Percentiles rank a stretch among this genome's conserved stretches.
phyloP scores from a whole-genome alignment of 2,888 invertebrate species.

The Frankliniella fusca region DNA sequence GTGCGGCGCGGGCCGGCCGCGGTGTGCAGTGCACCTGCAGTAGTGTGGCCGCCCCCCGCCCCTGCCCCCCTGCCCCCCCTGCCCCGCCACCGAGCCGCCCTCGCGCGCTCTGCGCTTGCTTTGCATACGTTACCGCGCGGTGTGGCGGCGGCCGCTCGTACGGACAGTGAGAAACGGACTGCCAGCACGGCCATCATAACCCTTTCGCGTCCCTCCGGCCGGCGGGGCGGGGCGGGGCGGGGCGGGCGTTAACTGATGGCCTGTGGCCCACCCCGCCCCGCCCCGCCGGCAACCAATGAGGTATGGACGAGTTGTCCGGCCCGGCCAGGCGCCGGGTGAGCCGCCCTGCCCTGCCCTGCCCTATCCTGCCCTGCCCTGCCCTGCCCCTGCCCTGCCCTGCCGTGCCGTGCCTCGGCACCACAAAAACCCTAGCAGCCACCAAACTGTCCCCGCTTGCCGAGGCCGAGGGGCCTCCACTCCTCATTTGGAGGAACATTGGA shows the following conservation, averaged over 20 bases:
- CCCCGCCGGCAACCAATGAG: too few relatives aligned
- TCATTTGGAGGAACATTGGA: too few relatives aligned
- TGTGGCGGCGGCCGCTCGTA: not conserved
- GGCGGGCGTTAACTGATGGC: too few relatives aligned
- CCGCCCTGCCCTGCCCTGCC: not conserved
- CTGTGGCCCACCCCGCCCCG: too few relatives aligned
- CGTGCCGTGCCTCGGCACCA: too few relatives aligned
- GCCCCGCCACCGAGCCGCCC: not conserved
- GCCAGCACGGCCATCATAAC: not conserved
- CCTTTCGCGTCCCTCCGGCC: not conserved
- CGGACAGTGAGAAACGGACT: not conserved
- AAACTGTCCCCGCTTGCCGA: too few relatives aligned
- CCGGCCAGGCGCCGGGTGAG: not conserved
- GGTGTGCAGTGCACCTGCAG: too few relatives aligned
- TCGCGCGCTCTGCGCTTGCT: not conserved
- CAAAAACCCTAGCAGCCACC: too few relatives aligned
- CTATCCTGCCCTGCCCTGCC: not conserved
- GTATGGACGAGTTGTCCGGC: too few relatives aligned
- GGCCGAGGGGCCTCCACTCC: too few relatives aligned
- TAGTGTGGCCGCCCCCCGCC: not conserved
- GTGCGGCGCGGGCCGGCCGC: too few relatives aligned
- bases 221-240: not conserved
- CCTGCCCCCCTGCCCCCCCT: not conserved
- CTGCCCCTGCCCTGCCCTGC: too few relatives aligned
- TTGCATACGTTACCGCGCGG: constrained; percentile 8